phyloP scores from a whole-genome alignment of 2,113 vertebrate genomes.

The Pungitius pungitius region DNA sequence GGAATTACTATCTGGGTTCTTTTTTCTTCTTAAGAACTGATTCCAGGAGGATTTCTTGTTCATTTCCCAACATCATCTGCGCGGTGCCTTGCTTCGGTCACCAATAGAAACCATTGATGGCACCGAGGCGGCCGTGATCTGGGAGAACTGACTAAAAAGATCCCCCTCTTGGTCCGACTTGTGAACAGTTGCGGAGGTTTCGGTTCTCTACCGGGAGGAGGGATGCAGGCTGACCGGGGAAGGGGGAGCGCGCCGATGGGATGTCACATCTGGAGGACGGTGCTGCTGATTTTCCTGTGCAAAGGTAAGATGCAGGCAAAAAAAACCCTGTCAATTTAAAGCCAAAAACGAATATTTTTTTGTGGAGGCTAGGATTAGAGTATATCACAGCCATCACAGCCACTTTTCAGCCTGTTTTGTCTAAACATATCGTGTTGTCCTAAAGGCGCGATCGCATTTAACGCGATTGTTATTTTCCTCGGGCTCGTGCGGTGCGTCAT shows the following conservation, averaged over 20 bases:
- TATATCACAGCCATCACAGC: no score
- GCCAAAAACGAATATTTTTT: not conserved
- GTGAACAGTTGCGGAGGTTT: constrained; percentile 45
- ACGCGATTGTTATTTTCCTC: not conserved
- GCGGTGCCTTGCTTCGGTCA: constrained; percentile 46
- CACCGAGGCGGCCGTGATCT: constrained; percentile 48
- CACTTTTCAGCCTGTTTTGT: not conserved
- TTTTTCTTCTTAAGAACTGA: constrained; percentile 24
- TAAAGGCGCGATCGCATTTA: not conserved
- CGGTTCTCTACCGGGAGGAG: constrained; percentile 29
- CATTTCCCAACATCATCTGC: constrained; percentile 38
- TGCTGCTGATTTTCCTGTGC: constrained; percentile 59
- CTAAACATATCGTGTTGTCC: not conserved
- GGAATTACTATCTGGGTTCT: constrained; percentile 37
- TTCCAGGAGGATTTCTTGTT: constrained; percentile 64
- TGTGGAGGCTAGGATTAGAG: not conserved
- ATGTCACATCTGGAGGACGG: constrained; percentile 55
- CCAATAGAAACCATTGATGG: constrained; percentile 57
- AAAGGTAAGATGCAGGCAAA: constrained; percentile 58
- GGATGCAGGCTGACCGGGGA: constrained; percentile 59
- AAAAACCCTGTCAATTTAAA: constrained; percentile 50
- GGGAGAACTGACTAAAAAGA: not conserved
- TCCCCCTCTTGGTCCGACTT: not conserved
- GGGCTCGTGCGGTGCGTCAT: not conserved
- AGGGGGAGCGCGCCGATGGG: constrained; percentile 47